Evolutionary conservation across 2,797 vertebrate species (phyloP).

Genomic region (Dromococcyx pavoninus): DNA sequence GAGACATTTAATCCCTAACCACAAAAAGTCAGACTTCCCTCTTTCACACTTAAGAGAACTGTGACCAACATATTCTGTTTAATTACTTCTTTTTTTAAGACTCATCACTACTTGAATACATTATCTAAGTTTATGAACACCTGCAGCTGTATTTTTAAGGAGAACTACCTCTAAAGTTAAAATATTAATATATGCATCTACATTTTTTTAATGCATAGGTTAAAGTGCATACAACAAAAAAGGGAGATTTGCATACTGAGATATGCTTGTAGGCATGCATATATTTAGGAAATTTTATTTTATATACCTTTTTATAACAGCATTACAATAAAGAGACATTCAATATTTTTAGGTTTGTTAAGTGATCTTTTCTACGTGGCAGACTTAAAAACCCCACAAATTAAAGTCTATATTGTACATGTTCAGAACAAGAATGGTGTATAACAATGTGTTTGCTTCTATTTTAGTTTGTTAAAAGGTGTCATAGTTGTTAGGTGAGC

Average conservation of each 20-base stretch:
- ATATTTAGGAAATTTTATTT: background rate
- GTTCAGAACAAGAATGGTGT: background rate
- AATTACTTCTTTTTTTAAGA: background rate
- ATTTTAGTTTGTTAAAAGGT: conserved; percentile 15
- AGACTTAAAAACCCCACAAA: background rate
- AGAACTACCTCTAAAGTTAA: background rate
- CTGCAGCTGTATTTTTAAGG: background rate
- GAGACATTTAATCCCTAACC: accelerated
- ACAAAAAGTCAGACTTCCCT: background rate
- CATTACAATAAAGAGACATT: background rate
- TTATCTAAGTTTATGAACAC: background rate
- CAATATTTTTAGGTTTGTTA: background rate
- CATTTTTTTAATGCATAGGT: background rate
- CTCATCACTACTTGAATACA: background rate
- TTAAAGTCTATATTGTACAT: background rate
- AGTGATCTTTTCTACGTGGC: background rate
- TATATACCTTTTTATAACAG: background rate
- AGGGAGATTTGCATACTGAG: background rate
- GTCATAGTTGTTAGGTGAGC: conserved; percentile 35
- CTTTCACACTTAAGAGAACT: background rate
- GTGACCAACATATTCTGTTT: background rate
- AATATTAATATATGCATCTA: background rate
- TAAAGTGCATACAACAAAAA: background rate
- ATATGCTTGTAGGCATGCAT: background rate
- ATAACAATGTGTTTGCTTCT: background rate